phyloP scores from a whole-genome alignment of 2,113 vertebrate species.

The Cromileptes altivelis region DNA sequence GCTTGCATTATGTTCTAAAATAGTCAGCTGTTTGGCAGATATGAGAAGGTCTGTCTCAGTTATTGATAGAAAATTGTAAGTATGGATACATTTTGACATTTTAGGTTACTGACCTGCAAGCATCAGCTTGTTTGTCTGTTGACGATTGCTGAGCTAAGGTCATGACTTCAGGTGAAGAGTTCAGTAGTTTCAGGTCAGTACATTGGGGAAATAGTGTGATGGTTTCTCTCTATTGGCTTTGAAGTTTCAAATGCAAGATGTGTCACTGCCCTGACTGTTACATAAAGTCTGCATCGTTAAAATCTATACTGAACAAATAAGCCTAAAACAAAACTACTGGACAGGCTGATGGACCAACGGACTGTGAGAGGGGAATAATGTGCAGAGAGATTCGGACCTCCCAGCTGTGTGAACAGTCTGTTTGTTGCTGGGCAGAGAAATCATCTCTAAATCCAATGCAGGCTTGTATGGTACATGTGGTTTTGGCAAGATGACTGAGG shows the following conservation, averaged over 20 bases:
- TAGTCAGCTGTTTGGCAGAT: not conserved
- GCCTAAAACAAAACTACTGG: not conserved
- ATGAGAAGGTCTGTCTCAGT: not conserved
- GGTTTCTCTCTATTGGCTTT: not conserved
- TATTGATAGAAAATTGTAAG: not conserved
- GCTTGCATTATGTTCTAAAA: not conserved
- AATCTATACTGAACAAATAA: not conserved
- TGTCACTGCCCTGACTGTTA: not conserved
- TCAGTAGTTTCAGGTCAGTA: not conserved
- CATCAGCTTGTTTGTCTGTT: not conserved
- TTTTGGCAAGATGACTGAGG: constrained; percentile 50
- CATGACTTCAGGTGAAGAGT: not conserved
- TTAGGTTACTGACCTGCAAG: not conserved
- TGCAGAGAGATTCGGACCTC: constrained; percentile 13
- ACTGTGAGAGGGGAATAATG: not conserved
- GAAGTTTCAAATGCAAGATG: not conserved
- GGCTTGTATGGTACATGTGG: constrained; percentile 51
- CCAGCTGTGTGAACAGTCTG: constrained; percentile 37
- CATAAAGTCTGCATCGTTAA: constrained; percentile 1
- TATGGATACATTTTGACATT: not conserved
- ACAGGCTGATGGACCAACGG: not conserved
- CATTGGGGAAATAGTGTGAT: not conserved
- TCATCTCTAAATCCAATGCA: constrained; percentile 23
- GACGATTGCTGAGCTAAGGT: not conserved
- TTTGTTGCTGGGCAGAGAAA: constrained; percentile 37